Evolutionary conservation across 2,888 invertebrate species (phyloP), one percentile per base, ranked within the genome.

Genomic region (Agrochola lota): DNA sequence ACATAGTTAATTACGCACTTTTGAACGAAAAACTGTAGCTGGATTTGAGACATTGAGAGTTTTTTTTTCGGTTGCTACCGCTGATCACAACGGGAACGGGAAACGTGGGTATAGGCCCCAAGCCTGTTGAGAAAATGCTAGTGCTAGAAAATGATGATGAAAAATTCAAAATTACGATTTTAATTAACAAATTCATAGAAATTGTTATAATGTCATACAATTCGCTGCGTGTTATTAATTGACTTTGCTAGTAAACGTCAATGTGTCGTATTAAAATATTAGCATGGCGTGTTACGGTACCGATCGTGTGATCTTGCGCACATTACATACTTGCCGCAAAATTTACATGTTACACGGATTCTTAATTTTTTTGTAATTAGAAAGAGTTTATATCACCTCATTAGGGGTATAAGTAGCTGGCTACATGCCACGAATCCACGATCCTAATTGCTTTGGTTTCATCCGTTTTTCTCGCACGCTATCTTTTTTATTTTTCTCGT

Each of bases 201-300:
- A 81, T 84, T 72, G 30, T 70, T 69, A 78, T 84, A 83, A 83
- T 77, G 69, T 15, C 23, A 59, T 46, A 9, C 83, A 35, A 49
- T 20, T 12, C 23, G 8, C 20, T 62, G 71, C 82, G 81, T 83
- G 75, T 43, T 26, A 69, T 49, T 82, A 82, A 84, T 84, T 30
- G 55, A 55, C 20, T 66, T 67, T 26, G 35, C 68, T 26, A 0
- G 26, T 60, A 71, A 69, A 62, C 66, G 66, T 72, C 81, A 35
- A 62, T 66, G 40, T 76, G 70, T 85, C 70, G 12, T 40, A 46
- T 62, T 52, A 59, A 55, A 75, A 49, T 72, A 72, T 67, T 60
- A 52, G 52, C 70, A 71, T 83, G 72, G 62, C 83, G 81, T 83
- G 81, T 12, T 15, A 20, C 6, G 1, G 11, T 57, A 35, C 20